phyloP scores from a whole-genome alignment of 2,888 invertebrate genomes.

The Drosophila tripunctata region DNA sequence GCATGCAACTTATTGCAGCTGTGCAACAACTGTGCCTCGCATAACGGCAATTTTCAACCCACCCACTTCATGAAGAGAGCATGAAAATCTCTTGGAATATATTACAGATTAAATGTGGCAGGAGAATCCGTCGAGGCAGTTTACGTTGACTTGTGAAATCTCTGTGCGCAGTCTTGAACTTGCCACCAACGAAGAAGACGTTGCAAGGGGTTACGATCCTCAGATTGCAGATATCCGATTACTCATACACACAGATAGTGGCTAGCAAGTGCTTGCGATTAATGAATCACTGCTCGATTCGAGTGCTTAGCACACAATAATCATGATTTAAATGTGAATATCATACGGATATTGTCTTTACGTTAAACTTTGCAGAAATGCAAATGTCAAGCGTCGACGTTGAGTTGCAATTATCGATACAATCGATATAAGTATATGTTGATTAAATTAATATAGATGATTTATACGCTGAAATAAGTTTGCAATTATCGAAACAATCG shows the following conservation, averaged over 20 bases:
- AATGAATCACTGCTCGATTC: constrained; percentile 38
- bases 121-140: constrained; percentile 6
- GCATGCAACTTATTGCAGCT: constrained; percentile 20
- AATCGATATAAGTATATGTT: not conserved
- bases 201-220: constrained; percentile 19
- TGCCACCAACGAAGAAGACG: constrained; percentile 56
- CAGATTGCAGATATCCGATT: constrained; percentile 27
- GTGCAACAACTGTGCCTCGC: constrained; percentile 13
- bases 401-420: constrained; percentile 1
- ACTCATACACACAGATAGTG: constrained; percentile 4
- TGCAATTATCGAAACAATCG: too few species aligned
- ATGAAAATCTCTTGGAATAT: constrained; percentile 15
- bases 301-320: constrained; percentile 25
- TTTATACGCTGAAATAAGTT: too few species aligned
- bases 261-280: constrained; percentile 46
- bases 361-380: not conserved
- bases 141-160: constrained; percentile 4
- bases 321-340: constrained; percentile 4
- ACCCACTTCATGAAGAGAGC: constrained; percentile 48
- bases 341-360: not conserved
- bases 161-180: constrained; percentile 56
- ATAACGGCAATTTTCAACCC: constrained; percentile 55
- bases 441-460: not conserved
- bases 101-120: constrained; percentile 23
- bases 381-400: constrained; percentile 18